Base-by-base conservation (phyloP, 2,113 vertebrate genomes). In the Grallaria varia region DNA sequence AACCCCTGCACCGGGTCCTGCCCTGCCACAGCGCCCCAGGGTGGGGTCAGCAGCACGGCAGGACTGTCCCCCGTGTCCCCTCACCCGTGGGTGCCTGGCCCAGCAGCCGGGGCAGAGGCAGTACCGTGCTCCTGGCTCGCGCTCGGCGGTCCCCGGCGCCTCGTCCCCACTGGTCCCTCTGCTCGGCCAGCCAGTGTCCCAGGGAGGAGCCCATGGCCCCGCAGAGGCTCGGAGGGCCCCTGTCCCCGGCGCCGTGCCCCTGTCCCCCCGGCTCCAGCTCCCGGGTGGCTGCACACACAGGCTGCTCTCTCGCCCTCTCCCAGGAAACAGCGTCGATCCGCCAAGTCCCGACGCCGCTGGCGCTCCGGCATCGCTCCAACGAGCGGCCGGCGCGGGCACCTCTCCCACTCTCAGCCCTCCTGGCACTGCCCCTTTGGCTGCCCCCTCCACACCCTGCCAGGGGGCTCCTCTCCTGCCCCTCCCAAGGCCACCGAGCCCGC, bases 401-500 rank as follows among this genome's bases (percentile, higher is more conserved):
- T 8, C 39, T 18, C 84, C 49, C 1, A 0, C 53, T 73, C 4
- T 0, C 4, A 4, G 3, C 39, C 53, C 62, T 64, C 39, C 40
- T 64, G 62, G 28, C 62, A 23, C 62, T 44, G 62, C 62, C 39
- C 62, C 27, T 40, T 8, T 5, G 25, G 59, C 25, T 39, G 59
- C 60, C 37, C 35, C 60, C 62, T 4, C 12, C 27, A 14, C 28
- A 14, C 19, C 62, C 39, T n/a, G n/a, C 62, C 14, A 4, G 3
- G n/a, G 62, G 39, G 56, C 67, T 58, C 25, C 58, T 37, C 50
- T 35, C 8, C 27, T 8, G 19, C 40, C 25, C 59, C 18, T 9
- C 14, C 0, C 0, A 0, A 0, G 33, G 8, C 42, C 40, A 10
- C 0, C 0, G 31, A 7, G 30, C 72, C 60, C 21, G 3, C 1